phyloP scores from a whole-genome alignment of 2,797 vertebrate species.

The Ptychobarbus kaznakovi region DNA sequence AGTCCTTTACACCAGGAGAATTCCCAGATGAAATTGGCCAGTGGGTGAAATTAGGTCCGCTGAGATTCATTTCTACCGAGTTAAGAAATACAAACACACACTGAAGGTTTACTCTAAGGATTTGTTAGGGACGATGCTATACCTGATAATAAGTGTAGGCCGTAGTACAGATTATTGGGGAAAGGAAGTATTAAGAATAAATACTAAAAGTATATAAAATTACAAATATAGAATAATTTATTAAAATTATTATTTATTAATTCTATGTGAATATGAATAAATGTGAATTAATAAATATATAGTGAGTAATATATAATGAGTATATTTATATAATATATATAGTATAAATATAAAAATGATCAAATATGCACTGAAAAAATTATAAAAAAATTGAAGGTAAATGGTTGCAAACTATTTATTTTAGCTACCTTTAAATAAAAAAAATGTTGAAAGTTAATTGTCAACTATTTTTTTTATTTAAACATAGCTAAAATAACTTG shows the following conservation, averaged over 20 bases:
- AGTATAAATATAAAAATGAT: too few relatives aligned
- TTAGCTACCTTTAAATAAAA: too few relatives aligned
- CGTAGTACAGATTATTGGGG: neutral
- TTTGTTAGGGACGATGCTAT: neutral
- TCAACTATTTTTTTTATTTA: too few relatives aligned
- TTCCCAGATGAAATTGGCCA: slow-evolving; percentile 24
- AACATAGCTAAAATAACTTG: too few relatives aligned
- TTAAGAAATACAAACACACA: slow-evolving; percentile 5
- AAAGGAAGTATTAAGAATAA: neutral
- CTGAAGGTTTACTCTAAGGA: neutral
- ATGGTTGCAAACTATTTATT: too few relatives aligned
- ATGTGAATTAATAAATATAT: neutral
- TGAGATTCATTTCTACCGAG: slow-evolving; percentile 12
- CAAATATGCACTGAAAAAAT: too few relatives aligned
- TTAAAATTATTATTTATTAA: neutral
- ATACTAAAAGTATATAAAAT: neutral
- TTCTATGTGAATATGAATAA: neutral
- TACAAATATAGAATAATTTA: neutral
- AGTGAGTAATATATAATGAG: too few relatives aligned
- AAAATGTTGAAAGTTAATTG: too few relatives aligned
- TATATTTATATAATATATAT: too few relatives aligned
- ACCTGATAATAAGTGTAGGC: neutral
- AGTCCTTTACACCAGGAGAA: slow-evolving; percentile 1
- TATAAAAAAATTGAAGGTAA: too few relatives aligned
- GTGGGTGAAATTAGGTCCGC: slow-evolving; percentile 27